Base-by-base conservation (phyloP, 2,113 vertebrate species). In the Zosterops borbonicus region DNA sequence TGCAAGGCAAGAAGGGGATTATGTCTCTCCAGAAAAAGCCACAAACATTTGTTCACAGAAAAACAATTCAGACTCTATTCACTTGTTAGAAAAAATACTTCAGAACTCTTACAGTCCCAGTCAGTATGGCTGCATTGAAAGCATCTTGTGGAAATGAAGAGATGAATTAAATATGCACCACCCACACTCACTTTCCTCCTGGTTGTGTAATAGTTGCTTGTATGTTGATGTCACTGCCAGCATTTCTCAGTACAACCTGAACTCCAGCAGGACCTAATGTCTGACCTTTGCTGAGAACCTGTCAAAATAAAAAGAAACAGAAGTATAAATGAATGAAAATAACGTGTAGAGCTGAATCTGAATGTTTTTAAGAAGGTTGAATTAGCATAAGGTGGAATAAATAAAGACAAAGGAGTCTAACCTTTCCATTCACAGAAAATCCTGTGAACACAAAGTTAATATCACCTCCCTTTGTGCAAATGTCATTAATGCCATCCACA, bases 381-480 rank as follows among this genome's bases (percentile, higher is more conserved):
- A 77, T 74, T 74, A 93, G 41, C 64, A 50, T 74, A 69, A 77
- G 4, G 55, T 44, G 12, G 35, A 90, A 86, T 49, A 95, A 31
- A 63, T 35, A 63, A 33, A 70, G 21, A 47, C 20, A 58, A 83
- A 23, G 14, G n/a, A 89, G 11, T 14, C 96, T 95, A 41, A 99
- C 99, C 98, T 98, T 98, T 97, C 99, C 99, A 0, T 98, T 98
- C 83, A 99, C 99, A 2, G 99, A 99, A 95, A 99, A 99, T 15
- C 99, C 99, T 0, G 99, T 99, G 94, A 99, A 99, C 63, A 99
- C 98, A 70, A 99, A 99, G 97, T 99, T 99, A 95, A 99, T 99
- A 97, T 99, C 99, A 29, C 99, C 98, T 77, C 99, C 99, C 97
- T 99, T 99, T 2, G 99, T 99, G 96, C 99, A 99, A 96, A 99